Conservation (phyloP, 2,113 vertebrate species). For the Eubucco bourcierii region DNA sequence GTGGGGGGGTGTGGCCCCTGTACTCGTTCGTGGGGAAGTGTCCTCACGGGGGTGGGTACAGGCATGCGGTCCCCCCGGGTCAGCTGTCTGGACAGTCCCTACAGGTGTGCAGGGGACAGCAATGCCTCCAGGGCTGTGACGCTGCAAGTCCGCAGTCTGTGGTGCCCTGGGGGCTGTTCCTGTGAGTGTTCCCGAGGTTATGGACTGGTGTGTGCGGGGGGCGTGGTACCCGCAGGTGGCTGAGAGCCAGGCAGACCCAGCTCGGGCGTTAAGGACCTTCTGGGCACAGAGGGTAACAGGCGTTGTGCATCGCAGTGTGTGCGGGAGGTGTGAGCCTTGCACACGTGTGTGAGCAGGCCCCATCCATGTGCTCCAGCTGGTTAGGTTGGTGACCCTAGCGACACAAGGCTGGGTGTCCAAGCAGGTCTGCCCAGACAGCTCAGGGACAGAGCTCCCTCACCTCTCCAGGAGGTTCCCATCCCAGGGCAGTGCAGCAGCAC, state of each 20-base stretch:
- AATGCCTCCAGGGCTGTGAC: rapidly evolving
- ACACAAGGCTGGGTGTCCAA: rapidly evolving
- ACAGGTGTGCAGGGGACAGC: not conserved
- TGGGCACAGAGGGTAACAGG: rapidly evolving
- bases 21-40: not conserved
- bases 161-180: rapidly evolving
- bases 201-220: rapidly evolving
- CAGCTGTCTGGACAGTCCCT: not conserved
- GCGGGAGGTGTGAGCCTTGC: rapidly evolving
- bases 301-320: not conserved
- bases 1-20: too few relatives aligned
- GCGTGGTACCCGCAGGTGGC: not conserved
- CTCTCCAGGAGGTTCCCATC: not conserved
- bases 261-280: too few relatives aligned
- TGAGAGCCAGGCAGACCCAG: not conserved
- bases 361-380: not conserved
- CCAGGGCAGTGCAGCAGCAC: not conserved
- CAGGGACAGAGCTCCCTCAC: not conserved
- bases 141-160: too few relatives aligned
- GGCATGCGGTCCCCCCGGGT: not conserved
- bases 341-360: not conserved
- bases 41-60: too few relatives aligned
- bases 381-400: not conserved
- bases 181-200: rapidly evolving
- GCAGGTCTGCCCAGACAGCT: not conserved